Evolutionary conservation across 2,797 vertebrate genomes (phyloP), one percentile per base, ranked within the genome.

Genomic region (Apogon talboti): DNA sequence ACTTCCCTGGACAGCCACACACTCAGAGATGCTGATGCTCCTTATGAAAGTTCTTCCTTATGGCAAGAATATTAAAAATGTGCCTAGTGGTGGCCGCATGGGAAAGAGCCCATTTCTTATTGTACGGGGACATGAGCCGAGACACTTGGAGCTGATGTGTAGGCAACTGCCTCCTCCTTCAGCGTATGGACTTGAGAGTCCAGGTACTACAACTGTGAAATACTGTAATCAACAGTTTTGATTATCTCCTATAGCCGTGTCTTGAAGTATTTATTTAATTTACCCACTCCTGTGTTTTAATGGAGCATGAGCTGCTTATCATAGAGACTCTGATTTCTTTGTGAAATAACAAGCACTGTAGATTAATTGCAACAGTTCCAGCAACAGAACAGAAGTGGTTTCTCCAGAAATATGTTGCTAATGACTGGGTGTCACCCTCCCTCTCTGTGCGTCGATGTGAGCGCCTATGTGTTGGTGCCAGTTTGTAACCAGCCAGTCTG

Each of bases 11-110:
- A 81, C 74, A 77, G 84, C 49, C 54, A 58, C 81, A 79, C 48
- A 74, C 80, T 76, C 60, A 77, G 73, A 78, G 61, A 76, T 83
- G 83, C 67, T 88, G 81, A 86, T 82, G 76, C 72, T 60, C 55
- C 82, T 66, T 57, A 61, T 66, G 79, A 84, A 78, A 59, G 61
- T 43, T 71, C 66, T 63, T 82, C 75, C 79, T 83, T 61, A 71
- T 63, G 72, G 86, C 62, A 24, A 50, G 79, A 88, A 85, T 89
- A 90, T 90, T 82, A 88, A 87, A 89, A 84, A 76, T 81, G 62
- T 66, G 78, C 64, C 77, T 69, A 73, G 65, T 82, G 66, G 74
- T 75, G 76, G 66, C 58, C 82, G 66, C 79, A 76, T 30, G 79
- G 81, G 74, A 79, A 73, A 66, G 69, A 74, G 83, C 82, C 69